Evolutionary conservation across 2,888 invertebrate species (phyloP).

Genomic region (Pasiphila rectangulata): DNA sequence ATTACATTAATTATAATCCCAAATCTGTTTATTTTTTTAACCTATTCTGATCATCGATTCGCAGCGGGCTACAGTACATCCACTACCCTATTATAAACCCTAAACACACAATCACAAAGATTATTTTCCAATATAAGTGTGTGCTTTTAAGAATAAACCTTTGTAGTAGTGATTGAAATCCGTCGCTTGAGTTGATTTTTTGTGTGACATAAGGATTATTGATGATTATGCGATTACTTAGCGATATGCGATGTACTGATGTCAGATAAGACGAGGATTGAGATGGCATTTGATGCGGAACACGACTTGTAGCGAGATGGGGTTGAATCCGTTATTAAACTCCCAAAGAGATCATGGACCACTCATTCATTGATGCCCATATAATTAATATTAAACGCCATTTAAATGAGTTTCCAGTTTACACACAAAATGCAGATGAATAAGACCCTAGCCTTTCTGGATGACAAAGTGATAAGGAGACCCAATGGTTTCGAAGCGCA

Average conservation of each 20-base stretch:
- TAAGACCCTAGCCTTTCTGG: too few relatives aligned
- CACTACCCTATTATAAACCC: constrained; percentile 19
- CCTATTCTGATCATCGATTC: constrained; percentile 52
- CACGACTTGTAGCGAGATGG: not conserved
- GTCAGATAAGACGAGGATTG: constrained; percentile 2
- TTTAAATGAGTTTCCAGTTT: too few relatives aligned
- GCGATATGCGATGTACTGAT: constrained; percentile 42
- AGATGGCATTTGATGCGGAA: not conserved
- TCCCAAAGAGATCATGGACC: too few relatives aligned
- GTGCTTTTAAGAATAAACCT: constrained; percentile 23
- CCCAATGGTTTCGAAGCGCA: too few relatives aligned
- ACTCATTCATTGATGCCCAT: not conserved
- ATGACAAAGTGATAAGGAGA: too few relatives aligned
- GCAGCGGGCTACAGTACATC: constrained; percentile 56
- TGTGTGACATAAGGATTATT: constrained; percentile 68
- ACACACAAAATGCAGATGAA: too few relatives aligned
- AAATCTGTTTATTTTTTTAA: constrained; percentile 54
- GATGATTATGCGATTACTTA: constrained; percentile 71
- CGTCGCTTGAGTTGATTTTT: constrained; percentile 49
- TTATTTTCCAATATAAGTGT: constrained; percentile 21
- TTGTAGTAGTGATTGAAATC: constrained; percentile 51
- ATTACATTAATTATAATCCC: constrained; percentile 71
- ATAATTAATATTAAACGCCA: too few relatives aligned
- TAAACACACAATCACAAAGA: constrained; percentile 1
- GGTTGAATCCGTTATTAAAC: not conserved